These are phyloP conservation scores for Micromys minutus DNA, from an alignment of 2,113 vertebrate genomes.

Conservation along the genomic window DNA sequence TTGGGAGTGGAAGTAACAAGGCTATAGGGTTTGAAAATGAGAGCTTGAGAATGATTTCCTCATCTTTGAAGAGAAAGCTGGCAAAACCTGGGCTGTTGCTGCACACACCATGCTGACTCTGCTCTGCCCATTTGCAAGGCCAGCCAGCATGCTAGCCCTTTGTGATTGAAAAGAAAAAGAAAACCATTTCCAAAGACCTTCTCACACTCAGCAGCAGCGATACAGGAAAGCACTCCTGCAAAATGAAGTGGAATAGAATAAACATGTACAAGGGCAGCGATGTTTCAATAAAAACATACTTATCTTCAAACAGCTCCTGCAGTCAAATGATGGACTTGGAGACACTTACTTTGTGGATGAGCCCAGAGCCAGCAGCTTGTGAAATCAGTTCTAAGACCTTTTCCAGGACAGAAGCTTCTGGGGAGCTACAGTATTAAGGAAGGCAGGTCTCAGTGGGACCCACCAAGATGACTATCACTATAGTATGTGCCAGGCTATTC, in stretches of 20 bases:
- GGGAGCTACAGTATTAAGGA: background rate
- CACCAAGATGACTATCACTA: fast-evolving
- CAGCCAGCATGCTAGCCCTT: background rate
- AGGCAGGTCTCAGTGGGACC: fast-evolving
- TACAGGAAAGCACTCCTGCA: background rate
- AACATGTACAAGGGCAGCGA: slow-evolving; percentile 22
- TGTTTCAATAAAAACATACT: slow-evolving; percentile 52
- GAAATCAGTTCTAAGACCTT: background rate
- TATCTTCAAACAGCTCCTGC: background rate
- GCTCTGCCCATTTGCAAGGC: background rate
- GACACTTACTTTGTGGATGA: background rate
- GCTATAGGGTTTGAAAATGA: background rate
- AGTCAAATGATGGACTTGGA: background rate
- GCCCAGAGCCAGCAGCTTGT: background rate
- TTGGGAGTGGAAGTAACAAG: background rate
- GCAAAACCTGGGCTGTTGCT: background rate
- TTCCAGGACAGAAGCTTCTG: background rate
- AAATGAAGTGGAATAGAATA: slow-evolving; percentile 53
- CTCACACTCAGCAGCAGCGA: background rate
- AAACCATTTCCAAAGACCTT: slow-evolving; percentile 11
- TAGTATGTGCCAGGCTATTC: background rate
- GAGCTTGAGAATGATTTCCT: background rate
- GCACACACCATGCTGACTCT: background rate
- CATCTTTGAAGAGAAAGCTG: background rate
- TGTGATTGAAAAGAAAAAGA: slow-evolving; percentile 15